Conservation (phyloP, 2,888 invertebrate genomes). For the Eupithecia subfuscata region DNA sequence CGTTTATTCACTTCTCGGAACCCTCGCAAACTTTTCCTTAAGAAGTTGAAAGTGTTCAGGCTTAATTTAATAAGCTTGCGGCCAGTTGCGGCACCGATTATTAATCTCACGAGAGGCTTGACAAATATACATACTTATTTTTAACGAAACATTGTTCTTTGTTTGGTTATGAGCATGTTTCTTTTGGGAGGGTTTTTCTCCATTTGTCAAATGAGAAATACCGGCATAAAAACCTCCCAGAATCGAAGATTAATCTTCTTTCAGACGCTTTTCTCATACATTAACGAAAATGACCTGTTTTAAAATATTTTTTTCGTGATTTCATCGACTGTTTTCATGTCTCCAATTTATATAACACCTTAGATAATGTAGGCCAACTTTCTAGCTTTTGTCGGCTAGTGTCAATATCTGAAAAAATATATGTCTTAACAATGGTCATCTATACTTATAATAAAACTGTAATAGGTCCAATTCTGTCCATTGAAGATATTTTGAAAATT, state of each 20-base stretch:
- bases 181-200: not conserved
- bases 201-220: not conserved
- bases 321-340: not conserved
- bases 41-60: constrained; percentile 7
- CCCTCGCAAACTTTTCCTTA: not conserved
- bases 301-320: not conserved
- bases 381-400: not conserved
- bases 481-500: too few species aligned
- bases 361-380: not conserved
- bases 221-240: not conserved
- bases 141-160: not conserved
- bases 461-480: too few species aligned
- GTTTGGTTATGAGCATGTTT: constrained; percentile 1
- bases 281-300: constrained; percentile 7
- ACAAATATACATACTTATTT: not conserved
- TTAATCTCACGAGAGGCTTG: not conserved
- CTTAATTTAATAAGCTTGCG: constrained; percentile 10
- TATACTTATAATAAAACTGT: too few species aligned
- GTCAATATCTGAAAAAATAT: not conserved
- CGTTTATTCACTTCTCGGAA: not conserved
- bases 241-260: not conserved
- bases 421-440: not conserved
- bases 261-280: constrained; percentile 1
- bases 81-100: constrained; percentile 2
- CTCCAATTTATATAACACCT: not conserved